phyloP scores from a whole-genome alignment of 1,140 invertebrate genomes.

The Drosophila triauraria region DNA sequence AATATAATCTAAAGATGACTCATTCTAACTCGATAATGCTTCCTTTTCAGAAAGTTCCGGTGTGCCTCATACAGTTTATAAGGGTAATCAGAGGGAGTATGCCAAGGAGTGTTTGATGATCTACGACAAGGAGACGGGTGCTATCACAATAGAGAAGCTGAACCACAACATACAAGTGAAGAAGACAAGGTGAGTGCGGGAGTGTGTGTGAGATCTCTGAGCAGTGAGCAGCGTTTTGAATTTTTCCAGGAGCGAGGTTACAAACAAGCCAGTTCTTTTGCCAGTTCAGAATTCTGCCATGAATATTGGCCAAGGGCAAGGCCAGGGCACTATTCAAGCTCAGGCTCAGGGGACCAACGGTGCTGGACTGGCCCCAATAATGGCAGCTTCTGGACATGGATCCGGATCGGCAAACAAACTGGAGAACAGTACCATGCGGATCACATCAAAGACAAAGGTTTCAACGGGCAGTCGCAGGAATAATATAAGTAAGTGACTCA shows the following conservation, averaged over 20 bases:
- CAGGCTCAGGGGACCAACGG: conserved; percentile 27
- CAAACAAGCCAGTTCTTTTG: conserved; percentile 75
- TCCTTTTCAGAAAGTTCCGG: conserved; percentile 88
- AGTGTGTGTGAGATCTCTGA: too few species aligned
- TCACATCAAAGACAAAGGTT: conserved; percentile 82
- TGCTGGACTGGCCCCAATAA: conserved; percentile 5
- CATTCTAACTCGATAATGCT: conserved; percentile 1
- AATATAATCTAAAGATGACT: background rate
- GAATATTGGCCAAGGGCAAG: conserved; percentile 24
- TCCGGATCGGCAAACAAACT: conserved; percentile 65
- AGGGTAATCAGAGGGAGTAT: conserved; percentile 95
- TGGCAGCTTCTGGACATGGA: conserved; percentile 47
- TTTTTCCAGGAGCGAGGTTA: conserved; percentile 71
- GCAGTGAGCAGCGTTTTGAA: background rate
- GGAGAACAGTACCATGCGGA: conserved; percentile 83
- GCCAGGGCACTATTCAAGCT: conserved; percentile 2
- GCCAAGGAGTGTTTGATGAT: conserved; percentile 98
- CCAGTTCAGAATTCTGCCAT: conserved; percentile 55
- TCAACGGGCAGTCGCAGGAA: conserved; percentile 83
- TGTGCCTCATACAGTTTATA: conserved; percentile 95
- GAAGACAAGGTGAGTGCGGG: conserved; percentile 91
- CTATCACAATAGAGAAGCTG: conserved; percentile 96
- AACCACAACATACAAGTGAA: conserved; percentile 96
- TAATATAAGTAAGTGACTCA: conserved; percentile 72
- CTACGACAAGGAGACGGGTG: conserved; percentile 95